Evolutionary conservation across 2,797 vertebrate genomes (phyloP), one percentile per base, ranked within the genome.

Genomic region (Ctenochaetus hawaiiensis): DNA sequence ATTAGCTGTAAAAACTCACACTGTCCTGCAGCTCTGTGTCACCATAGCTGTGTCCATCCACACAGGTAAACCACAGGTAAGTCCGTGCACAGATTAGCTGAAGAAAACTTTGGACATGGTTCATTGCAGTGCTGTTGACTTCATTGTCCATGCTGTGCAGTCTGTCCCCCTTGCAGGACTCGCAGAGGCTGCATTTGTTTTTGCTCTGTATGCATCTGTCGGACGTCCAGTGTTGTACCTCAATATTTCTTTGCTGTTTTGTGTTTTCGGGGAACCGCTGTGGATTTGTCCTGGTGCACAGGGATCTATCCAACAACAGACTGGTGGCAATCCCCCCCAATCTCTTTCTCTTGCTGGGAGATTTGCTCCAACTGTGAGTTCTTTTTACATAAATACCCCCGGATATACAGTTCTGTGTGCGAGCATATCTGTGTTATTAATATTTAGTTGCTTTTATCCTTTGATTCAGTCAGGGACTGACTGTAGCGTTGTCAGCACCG

Each of bases 321-420:
- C 96, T 99, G 89, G 92, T 96, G 91, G 92, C 83, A 0, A 96
- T 99, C 83, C 94, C 97, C 64, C 92, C 92, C 0, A 88, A 94
- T 82, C 84, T 98, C 80, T 98, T 99, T 87, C 93, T 96, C 77
- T 90, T 96, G 83, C 94, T 99, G 62, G 96, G 95, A 87, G 97
- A 98, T 77, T 96, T 99, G 86, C 96, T 97, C 65, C 97, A 98
- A 93, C 93, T 99, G 98, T 99, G 96, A 98, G 97, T 84, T 57
- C 1, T 45, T 14, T 72, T 64, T 67, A n/a, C 23, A 60, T 39
- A 60, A 70, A 78, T 51, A 62, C 57, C 20, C 4, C 9, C 1
- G 10, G 16, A 78, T 53, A 17, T 10, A 23, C 22, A 11, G 23
- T 30, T 72, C 1, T 18, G 8, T n/a, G 23, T 26, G 48, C 41